Conservation (phyloP, 2,113 vertebrate genomes). For the Gorilla gorilla region DNA sequence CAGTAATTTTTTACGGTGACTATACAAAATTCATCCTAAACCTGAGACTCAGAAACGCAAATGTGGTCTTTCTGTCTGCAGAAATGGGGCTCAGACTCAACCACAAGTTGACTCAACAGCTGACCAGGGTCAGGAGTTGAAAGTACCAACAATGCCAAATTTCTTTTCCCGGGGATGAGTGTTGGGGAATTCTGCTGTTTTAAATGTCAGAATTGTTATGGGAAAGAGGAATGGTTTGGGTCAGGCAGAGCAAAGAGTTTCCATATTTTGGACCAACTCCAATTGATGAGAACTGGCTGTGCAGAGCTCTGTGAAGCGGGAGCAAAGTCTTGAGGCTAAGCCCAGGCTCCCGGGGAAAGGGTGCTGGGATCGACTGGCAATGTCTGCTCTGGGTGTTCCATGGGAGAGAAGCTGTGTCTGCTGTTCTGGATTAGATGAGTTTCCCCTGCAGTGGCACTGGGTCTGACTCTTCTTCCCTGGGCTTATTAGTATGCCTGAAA, state of each 20-base stretch:
- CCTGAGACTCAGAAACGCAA: not conserved
- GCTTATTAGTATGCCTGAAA: not conserved
- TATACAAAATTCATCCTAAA: not conserved
- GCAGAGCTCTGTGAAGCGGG: not conserved
- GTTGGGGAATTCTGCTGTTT: not conserved
- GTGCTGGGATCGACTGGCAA: not conserved
- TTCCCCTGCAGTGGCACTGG: not conserved
- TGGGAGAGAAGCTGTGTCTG: accelerated
- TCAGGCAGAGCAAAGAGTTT: not conserved
- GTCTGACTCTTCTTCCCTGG: not conserved
- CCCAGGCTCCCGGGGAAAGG: not conserved
- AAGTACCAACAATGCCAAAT: not conserved
- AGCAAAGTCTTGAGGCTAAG: not conserved
- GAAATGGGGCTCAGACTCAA: not conserved
- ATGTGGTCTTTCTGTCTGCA: not conserved
- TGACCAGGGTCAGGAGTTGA: not conserved
- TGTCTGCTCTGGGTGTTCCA: not conserved
- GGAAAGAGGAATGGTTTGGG: not conserved
- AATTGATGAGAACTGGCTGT: not conserved
- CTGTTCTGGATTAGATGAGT: not conserved
- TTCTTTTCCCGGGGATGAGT: not conserved
- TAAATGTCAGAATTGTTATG: not conserved
- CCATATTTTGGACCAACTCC: not conserved
- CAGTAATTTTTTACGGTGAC: not conserved
- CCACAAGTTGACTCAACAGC: not conserved